phyloP scores from a whole-genome alignment of 2,113 vertebrate species.

The Procavia capensis region DNA sequence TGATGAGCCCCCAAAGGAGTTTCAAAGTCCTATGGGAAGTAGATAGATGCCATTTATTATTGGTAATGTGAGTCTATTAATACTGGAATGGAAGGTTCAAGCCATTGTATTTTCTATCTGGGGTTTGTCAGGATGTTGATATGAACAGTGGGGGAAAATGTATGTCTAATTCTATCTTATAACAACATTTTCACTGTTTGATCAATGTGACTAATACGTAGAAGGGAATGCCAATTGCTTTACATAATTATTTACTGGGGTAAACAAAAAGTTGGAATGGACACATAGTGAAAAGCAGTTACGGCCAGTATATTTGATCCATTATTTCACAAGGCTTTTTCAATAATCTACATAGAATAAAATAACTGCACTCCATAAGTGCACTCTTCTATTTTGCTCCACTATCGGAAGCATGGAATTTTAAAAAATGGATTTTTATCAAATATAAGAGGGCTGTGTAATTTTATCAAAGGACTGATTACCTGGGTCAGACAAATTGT shows the following conservation, averaged over 20 bases:
- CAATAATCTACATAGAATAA: not conserved
- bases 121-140: not conserved
- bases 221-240: not conserved
- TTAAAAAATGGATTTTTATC: slow-evolving; percentile 21
- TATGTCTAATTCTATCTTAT: not conserved
- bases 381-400: not conserved
- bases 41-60: not conserved
- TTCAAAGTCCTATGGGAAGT: not conserved
- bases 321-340: slow-evolving; percentile 17
- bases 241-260: not conserved
- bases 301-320: not conserved
- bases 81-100: not conserved
- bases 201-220: not conserved
- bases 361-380: not conserved
- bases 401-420: slow-evolving; percentile 3
- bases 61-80: not conserved
- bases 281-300: not conserved
- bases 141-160: not conserved
- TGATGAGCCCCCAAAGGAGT: not conserved
- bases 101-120: not conserved
- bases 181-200: not conserved
- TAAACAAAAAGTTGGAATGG: not conserved
- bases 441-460: not conserved
- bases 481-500: slow-evolving; percentile 10
- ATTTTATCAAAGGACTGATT: slow-evolving; percentile 27